phyloP scores from a whole-genome alignment of 2,888 invertebrate species.

The Pycnomerus fuliginosus region DNA sequence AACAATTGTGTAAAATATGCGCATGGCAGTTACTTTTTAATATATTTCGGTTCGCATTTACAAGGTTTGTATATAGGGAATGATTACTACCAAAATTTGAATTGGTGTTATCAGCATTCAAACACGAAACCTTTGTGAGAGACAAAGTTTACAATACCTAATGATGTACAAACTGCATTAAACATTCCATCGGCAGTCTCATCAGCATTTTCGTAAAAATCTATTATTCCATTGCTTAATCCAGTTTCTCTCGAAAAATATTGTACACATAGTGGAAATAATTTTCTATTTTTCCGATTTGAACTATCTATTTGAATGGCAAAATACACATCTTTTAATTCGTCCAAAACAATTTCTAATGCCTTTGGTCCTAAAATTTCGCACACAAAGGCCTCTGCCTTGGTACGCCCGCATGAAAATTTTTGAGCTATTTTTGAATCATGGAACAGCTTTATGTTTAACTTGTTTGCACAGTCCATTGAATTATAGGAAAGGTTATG shows the following conservation, averaged over 20 bases:
- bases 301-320: slow-evolving; percentile 4
- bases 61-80: slow-evolving; percentile 5
- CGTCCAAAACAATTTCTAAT: no score
- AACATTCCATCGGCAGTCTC: slow-evolving; percentile 4
- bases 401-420: no score
- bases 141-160: background rate
- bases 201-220: slow-evolving; percentile 7
- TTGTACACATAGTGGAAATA: slow-evolving; percentile 6
- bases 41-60: slow-evolving; percentile 1
- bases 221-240: slow-evolving; percentile 1
- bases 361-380: no score
- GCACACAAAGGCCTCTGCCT: no score
- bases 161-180: background rate
- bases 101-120: slow-evolving; percentile 12
- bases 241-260: slow-evolving; percentile 1
- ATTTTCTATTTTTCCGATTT: slow-evolving; percentile 5
- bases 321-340: no score
- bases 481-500: no score
- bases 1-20: slow-evolving; percentile 8
- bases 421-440: no score
- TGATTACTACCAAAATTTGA: slow-evolving; percentile 7
- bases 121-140: background rate
- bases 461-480: no score
- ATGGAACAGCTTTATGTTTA: no score
- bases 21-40: slow-evolving; percentile 7